These are phyloP conservation scores for Myiozetetes cayanensis DNA, from an alignment of 2,113 vertebrate genomes.

Conservation along the genomic window DNA sequence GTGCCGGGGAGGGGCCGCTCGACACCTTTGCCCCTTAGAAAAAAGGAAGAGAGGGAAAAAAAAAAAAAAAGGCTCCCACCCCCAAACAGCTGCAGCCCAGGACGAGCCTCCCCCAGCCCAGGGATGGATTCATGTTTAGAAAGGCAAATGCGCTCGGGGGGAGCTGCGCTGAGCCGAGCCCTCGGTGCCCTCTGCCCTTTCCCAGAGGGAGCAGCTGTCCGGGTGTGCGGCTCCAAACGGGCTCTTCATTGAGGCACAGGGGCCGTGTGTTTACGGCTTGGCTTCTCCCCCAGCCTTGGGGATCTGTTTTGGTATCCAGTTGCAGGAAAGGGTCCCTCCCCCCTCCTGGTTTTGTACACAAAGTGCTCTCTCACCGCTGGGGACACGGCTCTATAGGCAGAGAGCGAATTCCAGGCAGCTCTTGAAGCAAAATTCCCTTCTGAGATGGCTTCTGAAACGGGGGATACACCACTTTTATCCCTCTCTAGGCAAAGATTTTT, in stretches of 20 bases:
- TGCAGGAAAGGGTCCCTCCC: constrained; percentile 49
- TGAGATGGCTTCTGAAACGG: constrained; percentile 9
- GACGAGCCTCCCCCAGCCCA: background rate
- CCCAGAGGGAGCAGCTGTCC: constrained; percentile 67
- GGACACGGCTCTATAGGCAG: constrained; percentile 30
- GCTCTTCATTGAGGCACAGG: constrained; percentile 49
- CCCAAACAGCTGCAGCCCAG: constrained; percentile 58
- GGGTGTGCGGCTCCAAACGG: background rate
- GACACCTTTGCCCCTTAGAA: constrained; percentile 35
- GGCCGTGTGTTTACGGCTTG: constrained; percentile 16
- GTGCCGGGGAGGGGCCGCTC: background rate
- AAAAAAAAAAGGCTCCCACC: background rate
- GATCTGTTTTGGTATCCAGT: constrained; percentile 62
- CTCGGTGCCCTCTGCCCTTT: constrained; percentile 61
- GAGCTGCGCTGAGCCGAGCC: constrained; percentile 47
- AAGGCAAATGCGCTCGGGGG: constrained; percentile 39
- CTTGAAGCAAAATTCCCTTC: constrained; percentile 16
- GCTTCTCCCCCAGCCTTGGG: background rate
- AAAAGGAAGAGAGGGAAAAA: background rate
- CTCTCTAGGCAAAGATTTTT: background rate
- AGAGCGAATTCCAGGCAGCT: constrained; percentile 29
- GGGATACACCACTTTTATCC: background rate
- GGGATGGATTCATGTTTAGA: constrained; percentile 47
- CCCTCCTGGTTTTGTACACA: constrained; percentile 36
- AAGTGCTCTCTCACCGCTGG: constrained; percentile 47